Evolutionary conservation across 1,140 invertebrate species (phyloP).

Genomic region (Akabosia matsudoensis): DNA sequence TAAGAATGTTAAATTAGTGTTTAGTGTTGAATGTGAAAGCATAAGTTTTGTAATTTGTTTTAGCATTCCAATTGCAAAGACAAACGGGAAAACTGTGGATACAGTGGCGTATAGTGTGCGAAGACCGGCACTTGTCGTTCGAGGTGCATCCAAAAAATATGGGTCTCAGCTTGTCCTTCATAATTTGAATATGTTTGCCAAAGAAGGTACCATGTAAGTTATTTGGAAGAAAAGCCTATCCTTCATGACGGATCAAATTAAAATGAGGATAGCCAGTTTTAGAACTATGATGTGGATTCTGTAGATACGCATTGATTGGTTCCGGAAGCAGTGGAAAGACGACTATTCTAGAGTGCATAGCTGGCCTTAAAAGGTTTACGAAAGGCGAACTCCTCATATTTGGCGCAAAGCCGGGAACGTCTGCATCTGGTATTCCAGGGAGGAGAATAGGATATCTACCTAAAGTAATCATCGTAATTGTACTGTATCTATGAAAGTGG

Average conservation of each 20-base stretch:
- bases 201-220: constrained; percentile 21
- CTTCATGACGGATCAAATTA: too few relatives aligned
- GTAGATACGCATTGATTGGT: constrained; percentile 12
- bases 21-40: too few relatives aligned
- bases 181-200: constrained; percentile 25
- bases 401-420: neutral
- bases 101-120: constrained; percentile 16
- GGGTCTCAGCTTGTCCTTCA: constrained; percentile 16
- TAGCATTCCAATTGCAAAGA: constrained; percentile 13
- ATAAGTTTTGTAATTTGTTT: neutral
- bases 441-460: constrained; percentile 2
- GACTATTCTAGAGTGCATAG: constrained; percentile 14
- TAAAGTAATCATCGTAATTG: neutral
- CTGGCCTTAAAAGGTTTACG: neutral
- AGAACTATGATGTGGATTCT: neutral
- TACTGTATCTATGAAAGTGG: neutral
- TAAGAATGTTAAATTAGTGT: neutral
- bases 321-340: constrained; percentile 3
- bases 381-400: constrained; percentile 17
- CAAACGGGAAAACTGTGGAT: neutral
- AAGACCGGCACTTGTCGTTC: constrained; percentile 8
- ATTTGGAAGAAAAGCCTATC: neutral
- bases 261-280: too few relatives aligned
- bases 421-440: constrained; percentile 10
- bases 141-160: constrained; percentile 13